A percentile compares a stretch with the other conserved stretches of the same genome.
phyloP scores from a whole-genome alignment of 2,113 vertebrate species.

The Chlorocebus sabaeus region DNA sequence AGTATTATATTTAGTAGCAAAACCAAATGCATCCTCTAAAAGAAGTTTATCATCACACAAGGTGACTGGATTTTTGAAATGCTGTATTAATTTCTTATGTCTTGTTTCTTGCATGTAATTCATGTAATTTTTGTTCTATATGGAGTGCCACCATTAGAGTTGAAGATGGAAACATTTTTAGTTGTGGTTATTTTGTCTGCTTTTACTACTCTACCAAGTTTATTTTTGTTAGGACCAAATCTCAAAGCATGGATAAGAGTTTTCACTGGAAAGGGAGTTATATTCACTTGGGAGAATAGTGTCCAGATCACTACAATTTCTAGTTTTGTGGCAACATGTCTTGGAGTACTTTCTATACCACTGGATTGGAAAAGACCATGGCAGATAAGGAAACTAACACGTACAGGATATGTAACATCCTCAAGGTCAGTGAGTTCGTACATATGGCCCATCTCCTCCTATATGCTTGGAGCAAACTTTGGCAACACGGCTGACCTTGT shows the following conservation, averaged over 20 bases:
- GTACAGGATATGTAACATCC: neutral
- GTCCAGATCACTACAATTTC: slow-evolving; percentile 91
- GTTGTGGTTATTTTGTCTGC: slow-evolving; percentile 92
- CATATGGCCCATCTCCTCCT: slow-evolving; percentile 89
- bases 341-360: slow-evolving; percentile 93
- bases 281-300: slow-evolving; percentile 93
- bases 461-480: slow-evolving; percentile 87
- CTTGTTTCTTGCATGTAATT: slow-evolving; percentile 88
- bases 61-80: slow-evolving; percentile 90
- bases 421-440: slow-evolving; percentile 41
- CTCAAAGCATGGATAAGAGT: slow-evolving; percentile 93
- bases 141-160: slow-evolving; percentile 94
- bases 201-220: slow-evolving; percentile 91
- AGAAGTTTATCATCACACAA: slow-evolving; percentile 88
- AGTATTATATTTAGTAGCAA: slow-evolving; percentile 87
- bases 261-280: slow-evolving; percentile 93
- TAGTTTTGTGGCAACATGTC: slow-evolving; percentile 90
- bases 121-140: slow-evolving; percentile 93
- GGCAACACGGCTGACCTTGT: slow-evolving; percentile 88
- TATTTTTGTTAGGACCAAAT: slow-evolving; percentile 93
- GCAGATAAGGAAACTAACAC: slow-evolving; percentile 80
- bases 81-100: slow-evolving; percentile 92
- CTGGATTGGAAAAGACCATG: slow-evolving; percentile 95
- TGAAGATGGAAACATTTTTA: slow-evolving; percentile 92
- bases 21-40: slow-evolving; percentile 85